A percentile compares a stretch with the other conserved stretches of the same genome.
Conservation (phyloP, 2,797 vertebrate species). For the Poeciliopsis presidionis region DNA sequence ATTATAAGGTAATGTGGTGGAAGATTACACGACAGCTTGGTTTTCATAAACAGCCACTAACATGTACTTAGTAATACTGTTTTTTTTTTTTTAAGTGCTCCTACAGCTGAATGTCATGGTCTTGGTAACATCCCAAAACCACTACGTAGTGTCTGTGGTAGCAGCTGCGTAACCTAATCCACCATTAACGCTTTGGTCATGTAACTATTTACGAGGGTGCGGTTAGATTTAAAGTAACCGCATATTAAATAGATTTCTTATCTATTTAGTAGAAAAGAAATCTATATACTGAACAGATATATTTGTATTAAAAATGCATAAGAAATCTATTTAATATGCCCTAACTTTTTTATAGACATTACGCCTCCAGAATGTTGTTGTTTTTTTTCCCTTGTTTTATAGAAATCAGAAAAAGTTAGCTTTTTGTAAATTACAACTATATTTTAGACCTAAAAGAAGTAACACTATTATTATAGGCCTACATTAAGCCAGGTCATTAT, state of each 20-base stretch:
- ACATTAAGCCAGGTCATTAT: background rate
- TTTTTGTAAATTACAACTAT: background rate
- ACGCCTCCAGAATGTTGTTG: background rate
- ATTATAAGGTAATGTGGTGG: conserved; percentile 45
- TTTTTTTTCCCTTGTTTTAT: background rate
- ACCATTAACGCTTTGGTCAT: conserved; percentile 2
- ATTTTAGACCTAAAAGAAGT: background rate
- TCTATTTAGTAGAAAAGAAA: no score
- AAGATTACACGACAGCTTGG: background rate
- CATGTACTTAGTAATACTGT: background rate
- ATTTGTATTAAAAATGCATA: background rate
- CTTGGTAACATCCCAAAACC: background rate
- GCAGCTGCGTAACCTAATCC: conserved; percentile 25
- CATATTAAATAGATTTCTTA: no score
- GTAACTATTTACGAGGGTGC: conserved; percentile 20
- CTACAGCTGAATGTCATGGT: conserved; percentile 13
- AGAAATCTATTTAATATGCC: conserved; percentile 11
- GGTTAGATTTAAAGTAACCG: conserved; percentile 20
- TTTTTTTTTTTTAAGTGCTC: background rate
- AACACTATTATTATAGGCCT: background rate
- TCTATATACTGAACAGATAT: no score
- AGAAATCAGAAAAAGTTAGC: background rate
- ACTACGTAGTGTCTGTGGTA: conserved; percentile 6
- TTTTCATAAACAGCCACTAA: background rate
- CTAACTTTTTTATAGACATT: background rate